Conservation (phyloP, 1,140 invertebrate species). For the Tetramorium parvispinum region DNA sequence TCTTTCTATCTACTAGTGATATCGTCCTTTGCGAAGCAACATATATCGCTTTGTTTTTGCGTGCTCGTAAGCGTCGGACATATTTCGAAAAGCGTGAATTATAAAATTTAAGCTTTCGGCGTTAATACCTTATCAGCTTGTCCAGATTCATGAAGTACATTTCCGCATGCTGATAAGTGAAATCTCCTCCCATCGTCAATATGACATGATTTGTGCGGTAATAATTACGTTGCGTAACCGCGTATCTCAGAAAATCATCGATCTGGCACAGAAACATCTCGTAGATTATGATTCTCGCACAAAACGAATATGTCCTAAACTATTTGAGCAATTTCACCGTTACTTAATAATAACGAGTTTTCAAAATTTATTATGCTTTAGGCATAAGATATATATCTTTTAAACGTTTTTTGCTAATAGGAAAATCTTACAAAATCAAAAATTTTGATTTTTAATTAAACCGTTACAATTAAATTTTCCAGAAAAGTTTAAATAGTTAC, state of each 20-base stretch:
- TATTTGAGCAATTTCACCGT: not conserved
- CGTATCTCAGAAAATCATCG: conserved; percentile 70
- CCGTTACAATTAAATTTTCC: not conserved
- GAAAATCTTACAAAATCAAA: not conserved
- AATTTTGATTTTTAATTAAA: not conserved
- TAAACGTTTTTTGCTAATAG: not conserved
- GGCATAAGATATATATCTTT: not conserved
- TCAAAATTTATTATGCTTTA: conserved; percentile 9
- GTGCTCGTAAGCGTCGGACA: not conserved
- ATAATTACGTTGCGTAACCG: conserved; percentile 83
- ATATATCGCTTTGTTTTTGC: not conserved
- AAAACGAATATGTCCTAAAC: not conserved
- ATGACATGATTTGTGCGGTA: conserved; percentile 92
- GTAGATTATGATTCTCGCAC: conserved; percentile 20
- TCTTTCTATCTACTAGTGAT: not conserved
- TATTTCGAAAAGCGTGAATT: conserved; percentile 8
- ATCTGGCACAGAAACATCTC: conserved; percentile 68
- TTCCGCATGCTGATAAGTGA: conserved; percentile 94
- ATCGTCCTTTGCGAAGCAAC: conserved; percentile 15
- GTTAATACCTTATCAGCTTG: conserved; percentile 92
- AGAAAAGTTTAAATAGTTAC: not conserved
- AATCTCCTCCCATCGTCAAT: conserved; percentile 97
- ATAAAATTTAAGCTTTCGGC: not conserved
- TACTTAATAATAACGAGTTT: conserved; percentile 1
- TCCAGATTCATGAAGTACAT: conserved; percentile 96